These are phyloP conservation scores for Hippopotamus amphibius DNA, from an alignment of 2,113 vertebrate genomes.

Conservation along the genomic window DNA sequence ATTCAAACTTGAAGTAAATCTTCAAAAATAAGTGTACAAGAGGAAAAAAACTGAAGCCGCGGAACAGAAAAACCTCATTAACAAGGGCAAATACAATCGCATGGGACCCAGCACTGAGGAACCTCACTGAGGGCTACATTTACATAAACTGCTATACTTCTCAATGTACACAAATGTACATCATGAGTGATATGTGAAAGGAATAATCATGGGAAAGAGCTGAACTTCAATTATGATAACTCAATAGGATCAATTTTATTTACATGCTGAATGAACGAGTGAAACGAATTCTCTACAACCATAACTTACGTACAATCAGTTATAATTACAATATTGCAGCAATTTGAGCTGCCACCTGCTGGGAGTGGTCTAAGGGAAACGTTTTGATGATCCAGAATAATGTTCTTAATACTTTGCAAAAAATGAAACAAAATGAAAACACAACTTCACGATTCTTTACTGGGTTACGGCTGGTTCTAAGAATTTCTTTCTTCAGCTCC, in stretches of 20 bases:
- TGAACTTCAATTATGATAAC: slow-evolving; percentile 81
- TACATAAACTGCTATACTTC: slow-evolving; percentile 84
- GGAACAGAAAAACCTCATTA: slow-evolving; percentile 84
- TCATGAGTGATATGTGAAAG: slow-evolving; percentile 83
- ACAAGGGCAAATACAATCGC: slow-evolving; percentile 84
- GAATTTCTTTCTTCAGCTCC: slow-evolving; percentile 71
- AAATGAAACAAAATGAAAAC: slow-evolving; percentile 66
- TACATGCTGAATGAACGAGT: slow-evolving; percentile 84
- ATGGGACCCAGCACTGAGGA: slow-evolving; percentile 85
- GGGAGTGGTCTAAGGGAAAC: slow-evolving; percentile 76
- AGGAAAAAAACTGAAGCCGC: slow-evolving; percentile 70
- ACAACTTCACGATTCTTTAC: slow-evolving; percentile 75
- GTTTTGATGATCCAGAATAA: slow-evolving; percentile 77
- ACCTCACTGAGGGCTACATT: slow-evolving; percentile 83
- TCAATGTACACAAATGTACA: slow-evolving; percentile 87
- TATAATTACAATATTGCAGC: slow-evolving; percentile 82
- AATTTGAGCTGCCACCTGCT: slow-evolving; percentile 64
- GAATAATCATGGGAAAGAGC: slow-evolving; percentile 81
- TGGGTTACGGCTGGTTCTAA: slow-evolving; percentile 79
- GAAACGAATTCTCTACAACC: slow-evolving; percentile 78
- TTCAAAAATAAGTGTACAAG: slow-evolving; percentile 86
- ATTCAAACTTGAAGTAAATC: slow-evolving; percentile 83
- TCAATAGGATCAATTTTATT: slow-evolving; percentile 85
- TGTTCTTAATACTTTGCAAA: slow-evolving; percentile 73
- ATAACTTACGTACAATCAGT: slow-evolving; percentile 80